phyloP scores from a whole-genome alignment of 2,113 vertebrate species.

The Melospiza melodia region DNA sequence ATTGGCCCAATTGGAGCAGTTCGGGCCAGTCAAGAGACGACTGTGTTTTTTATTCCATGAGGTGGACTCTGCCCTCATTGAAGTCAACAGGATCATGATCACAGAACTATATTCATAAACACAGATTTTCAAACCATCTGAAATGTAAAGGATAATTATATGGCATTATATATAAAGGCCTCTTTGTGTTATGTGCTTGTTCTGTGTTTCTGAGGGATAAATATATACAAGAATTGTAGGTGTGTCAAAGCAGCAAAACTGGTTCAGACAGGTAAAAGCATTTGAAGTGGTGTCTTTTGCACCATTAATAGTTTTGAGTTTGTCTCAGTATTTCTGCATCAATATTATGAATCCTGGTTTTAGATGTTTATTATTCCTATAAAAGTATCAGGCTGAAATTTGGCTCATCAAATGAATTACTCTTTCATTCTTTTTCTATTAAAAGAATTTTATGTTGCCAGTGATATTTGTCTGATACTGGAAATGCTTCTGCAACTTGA shows the following conservation, averaged over 20 bases:
- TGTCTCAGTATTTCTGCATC: conserved; percentile 33
- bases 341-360: conserved; percentile 33
- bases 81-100: conserved; percentile 54
- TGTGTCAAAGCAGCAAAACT: conserved; percentile 70
- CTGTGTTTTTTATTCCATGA: background rate
- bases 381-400: background rate
- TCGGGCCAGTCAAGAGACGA: background rate
- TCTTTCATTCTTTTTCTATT: background rate
- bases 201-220: conserved; percentile 66
- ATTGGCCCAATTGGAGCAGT: background rate
- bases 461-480: background rate
- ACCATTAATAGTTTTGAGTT: conserved; percentile 22
- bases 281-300: conserved; percentile 54
- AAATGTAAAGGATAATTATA: conserved; percentile 75
- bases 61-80: background rate
- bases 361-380: conserved; percentile 3
- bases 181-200: conserved; percentile 72
- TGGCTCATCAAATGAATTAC: background rate
- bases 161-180: conserved; percentile 72
- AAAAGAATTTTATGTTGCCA: background rate
- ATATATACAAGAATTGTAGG: conserved; percentile 69
- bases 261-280: conserved; percentile 61
- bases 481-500: background rate
- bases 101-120: conserved; percentile 72
- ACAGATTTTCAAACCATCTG: conserved; percentile 73